These are phyloP conservation scores for Drosophila bipectinata DNA, from an alignment of 1,140 invertebrate genomes.

Conservation along the genomic window DNA sequence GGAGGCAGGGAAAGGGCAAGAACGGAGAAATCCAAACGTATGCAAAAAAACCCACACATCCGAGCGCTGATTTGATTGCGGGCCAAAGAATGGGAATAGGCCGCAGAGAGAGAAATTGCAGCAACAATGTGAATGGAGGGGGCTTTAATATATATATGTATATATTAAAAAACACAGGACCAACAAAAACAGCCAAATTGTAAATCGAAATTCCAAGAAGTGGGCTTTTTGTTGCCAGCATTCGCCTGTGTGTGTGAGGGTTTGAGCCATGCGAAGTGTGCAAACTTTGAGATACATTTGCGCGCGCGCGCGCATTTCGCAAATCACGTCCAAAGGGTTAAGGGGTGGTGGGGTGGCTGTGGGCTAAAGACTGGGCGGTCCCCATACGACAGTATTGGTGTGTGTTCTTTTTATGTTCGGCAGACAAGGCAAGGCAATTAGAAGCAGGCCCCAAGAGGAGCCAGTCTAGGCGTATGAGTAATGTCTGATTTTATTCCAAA, in stretches of 20 bases:
- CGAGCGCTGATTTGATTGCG: slow-evolving; percentile 60
- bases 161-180: slow-evolving; percentile 34
- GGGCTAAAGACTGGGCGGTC: slow-evolving; percentile 34
- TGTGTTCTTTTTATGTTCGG: neutral
- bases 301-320: slow-evolving; percentile 65
- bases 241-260: slow-evolving; percentile 6
- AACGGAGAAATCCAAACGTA: slow-evolving; percentile 56
- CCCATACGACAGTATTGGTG: slow-evolving; percentile 8
- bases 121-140: slow-evolving; percentile 72
- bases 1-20: slow-evolving; percentile 57
- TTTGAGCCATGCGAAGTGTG: slow-evolving; percentile 26
- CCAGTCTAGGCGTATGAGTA: slow-evolving; percentile 37
- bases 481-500: slow-evolving; percentile 6
- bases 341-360: slow-evolving; percentile 28
- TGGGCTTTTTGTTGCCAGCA: slow-evolving; percentile 51
- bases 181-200: slow-evolving; percentile 69
- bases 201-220: slow-evolving; percentile 82
- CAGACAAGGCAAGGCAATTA: slow-evolving; percentile 11
- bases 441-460: slow-evolving; percentile 26
- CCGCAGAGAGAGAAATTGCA: slow-evolving; percentile 69
- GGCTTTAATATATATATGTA: slow-evolving; percentile 27
- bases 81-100: slow-evolving; percentile 70
- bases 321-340: slow-evolving; percentile 35
- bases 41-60: slow-evolving; percentile 53
- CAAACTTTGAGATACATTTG: slow-evolving; percentile 73